Percentiles rank a stretch among this genome's conserved stretches.
These are phyloP conservation scores for Drosophila simulans DNA, from an alignment of 1,140 invertebrate species.

Conservation along the genomic window DNA sequence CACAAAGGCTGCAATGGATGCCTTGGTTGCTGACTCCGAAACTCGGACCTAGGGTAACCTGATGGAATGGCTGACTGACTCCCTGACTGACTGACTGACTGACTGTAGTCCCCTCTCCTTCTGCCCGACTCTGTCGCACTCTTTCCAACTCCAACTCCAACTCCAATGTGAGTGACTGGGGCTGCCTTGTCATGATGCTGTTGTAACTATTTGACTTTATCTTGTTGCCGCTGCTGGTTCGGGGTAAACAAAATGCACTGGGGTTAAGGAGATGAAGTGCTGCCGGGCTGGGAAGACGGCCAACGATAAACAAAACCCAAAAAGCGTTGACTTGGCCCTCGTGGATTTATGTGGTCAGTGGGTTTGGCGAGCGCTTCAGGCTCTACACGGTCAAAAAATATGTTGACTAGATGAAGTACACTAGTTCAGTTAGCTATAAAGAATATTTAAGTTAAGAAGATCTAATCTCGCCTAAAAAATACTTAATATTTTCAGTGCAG, in stretches of 20 bases:
- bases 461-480: too few relatives aligned
- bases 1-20: conserved; percentile 45
- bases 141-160: background rate
- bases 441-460: too few relatives aligned
- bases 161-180: conserved; percentile 42
- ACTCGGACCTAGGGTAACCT: conserved; percentile 30
- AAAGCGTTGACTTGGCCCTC: conserved; percentile 35
- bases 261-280: background rate
- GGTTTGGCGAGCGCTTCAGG: background rate
- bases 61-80: conserved; percentile 32
- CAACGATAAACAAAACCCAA: conserved; percentile 70
- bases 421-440: too few relatives aligned
- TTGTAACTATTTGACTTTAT: conserved; percentile 81
- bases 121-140: conserved; percentile 17
- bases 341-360: conserved; percentile 35
- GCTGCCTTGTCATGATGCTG: conserved; percentile 65
- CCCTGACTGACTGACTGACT: conserved; percentile 14
- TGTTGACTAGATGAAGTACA: background rate
- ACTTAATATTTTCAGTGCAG: background rate
- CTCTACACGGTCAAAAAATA: background rate
- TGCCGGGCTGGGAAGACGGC: conserved; percentile 12
- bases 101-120: background rate
- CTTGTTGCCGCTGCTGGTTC: conserved; percentile 59
- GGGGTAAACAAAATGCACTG: conserved; percentile 55
- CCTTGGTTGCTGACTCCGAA: conserved; percentile 20